Evolutionary conservation across 2,113 vertebrate species (phyloP).

Genomic region (Rhagologus leucostigma): DNA sequence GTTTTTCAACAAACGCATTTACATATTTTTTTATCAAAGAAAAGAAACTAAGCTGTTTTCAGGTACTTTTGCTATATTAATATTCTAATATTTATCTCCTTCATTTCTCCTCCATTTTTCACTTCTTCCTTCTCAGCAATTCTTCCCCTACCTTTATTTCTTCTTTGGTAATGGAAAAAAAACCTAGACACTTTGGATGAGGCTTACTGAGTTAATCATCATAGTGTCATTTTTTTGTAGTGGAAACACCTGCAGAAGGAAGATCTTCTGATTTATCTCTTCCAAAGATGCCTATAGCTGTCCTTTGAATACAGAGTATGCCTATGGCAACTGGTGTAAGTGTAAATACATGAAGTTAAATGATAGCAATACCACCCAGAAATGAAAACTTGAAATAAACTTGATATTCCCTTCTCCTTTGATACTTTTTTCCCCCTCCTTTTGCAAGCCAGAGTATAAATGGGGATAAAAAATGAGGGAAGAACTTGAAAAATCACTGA

Average conservation of each 20-base stretch:
- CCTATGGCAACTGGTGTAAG: slow-evolving; percentile 15
- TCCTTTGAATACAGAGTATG: slow-evolving; percentile 12
- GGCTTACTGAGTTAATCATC: background rate
- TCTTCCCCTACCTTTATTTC: background rate
- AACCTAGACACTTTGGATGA: background rate
- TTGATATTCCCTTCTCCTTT: background rate
- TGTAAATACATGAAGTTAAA: background rate
- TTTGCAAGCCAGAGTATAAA: background rate
- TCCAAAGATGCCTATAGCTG: background rate
- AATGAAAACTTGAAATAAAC: slow-evolving; percentile 6
- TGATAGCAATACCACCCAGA: slow-evolving; percentile 9
- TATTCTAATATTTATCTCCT: background rate
- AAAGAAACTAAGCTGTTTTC: background rate
- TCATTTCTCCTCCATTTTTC: background rate
- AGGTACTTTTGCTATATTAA: background rate
- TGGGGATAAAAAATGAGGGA: background rate
- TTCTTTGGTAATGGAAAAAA: background rate
- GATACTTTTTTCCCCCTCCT: fast-evolving
- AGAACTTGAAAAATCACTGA: background rate
- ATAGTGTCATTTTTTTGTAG: background rate
- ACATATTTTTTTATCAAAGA: background rate
- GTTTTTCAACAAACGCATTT: background rate
- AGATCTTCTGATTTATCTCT: slow-evolving; percentile 6
- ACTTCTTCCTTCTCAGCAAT: background rate
- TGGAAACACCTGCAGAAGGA: background rate